A percentile compares a stretch with the other conserved stretches of the same genome.
Evolutionary conservation across 2,113 vertebrate genomes (phyloP).

Genomic region (Cephalopterus ornatus): DNA sequence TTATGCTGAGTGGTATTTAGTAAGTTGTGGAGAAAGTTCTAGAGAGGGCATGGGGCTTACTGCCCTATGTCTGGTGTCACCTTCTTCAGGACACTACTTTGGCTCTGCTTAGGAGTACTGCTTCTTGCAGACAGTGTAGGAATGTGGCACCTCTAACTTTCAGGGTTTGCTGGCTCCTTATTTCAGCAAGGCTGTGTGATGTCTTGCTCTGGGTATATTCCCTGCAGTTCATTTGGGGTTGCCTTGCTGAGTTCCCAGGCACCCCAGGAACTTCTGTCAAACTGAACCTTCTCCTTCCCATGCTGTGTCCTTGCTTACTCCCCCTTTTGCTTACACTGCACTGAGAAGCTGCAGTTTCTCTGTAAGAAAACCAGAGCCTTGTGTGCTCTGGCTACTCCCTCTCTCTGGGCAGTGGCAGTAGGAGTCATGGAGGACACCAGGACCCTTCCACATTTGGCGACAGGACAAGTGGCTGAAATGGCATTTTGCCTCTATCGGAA

Average conservation of each 20-base stretch:
- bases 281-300: not conserved
- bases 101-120: not conserved
- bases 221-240: not conserved
- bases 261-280: not conserved
- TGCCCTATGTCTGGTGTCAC: not conserved
- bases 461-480: not conserved
- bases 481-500: not conserved
- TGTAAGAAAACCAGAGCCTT: not conserved
- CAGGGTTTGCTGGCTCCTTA: not conserved
- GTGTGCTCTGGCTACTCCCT: not conserved
- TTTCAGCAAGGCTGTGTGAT: not conserved
- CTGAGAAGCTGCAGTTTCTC: not conserved
- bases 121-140: not conserved
- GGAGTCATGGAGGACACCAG: not conserved
- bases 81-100: not conserved
- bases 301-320: not conserved
- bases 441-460: rapidly evolving
- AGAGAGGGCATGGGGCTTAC: not conserved
- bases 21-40: not conserved
- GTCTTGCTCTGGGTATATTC: not conserved
- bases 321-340: not conserved
- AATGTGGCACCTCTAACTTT: not conserved
- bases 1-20: not conserved
- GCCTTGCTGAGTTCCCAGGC: not conserved
- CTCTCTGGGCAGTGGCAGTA: not conserved